These are phyloP conservation scores for Psylliodes chrysocephalus DNA, from an alignment of 2,888 invertebrate species.

Conservation along the genomic window DNA sequence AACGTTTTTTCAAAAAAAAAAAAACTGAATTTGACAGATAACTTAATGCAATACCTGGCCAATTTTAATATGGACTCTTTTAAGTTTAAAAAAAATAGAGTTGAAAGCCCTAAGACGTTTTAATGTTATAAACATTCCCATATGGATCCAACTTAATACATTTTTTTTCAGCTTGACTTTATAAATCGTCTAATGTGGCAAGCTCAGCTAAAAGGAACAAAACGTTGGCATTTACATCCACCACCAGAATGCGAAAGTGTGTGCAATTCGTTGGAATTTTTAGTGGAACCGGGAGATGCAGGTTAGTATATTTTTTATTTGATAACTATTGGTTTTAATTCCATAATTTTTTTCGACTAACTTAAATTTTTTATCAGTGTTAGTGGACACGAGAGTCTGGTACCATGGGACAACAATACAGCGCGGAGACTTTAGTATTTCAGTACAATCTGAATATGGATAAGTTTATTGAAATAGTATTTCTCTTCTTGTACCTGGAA, in stretches of 20 bases:
- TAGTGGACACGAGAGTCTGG: constrained; percentile 91
- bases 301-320: constrained; percentile 65
- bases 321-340: not conserved
- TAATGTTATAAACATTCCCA: too few relatives aligned
- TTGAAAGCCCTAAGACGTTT: too few relatives aligned
- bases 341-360: constrained; percentile 14
- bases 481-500: constrained; percentile 18
- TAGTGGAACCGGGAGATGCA: constrained; percentile 87
- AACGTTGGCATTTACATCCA: constrained; percentile 86
- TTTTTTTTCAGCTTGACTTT: constrained; percentile 85
- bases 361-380: constrained; percentile 68
- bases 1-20: too few relatives aligned
- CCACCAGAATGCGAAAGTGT: constrained; percentile 86
- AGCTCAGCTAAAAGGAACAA: constrained; percentile 87
- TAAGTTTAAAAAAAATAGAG: too few relatives aligned
- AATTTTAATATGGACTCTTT: too few relatives aligned
- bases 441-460: constrained; percentile 93
- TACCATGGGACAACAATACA: constrained; percentile 88
- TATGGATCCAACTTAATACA: too few relatives aligned
- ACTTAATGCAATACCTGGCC: too few relatives aligned
- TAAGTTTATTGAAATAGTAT: constrained; percentile 58
- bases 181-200: constrained; percentile 94
- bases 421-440: constrained; percentile 84
- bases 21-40: too few relatives aligned
- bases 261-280: constrained; percentile 79